Evolutionary conservation across 2,113 vertebrate species (phyloP), one percentile per base, ranked within the genome.

Genomic region (Vulpes vulpes): DNA sequence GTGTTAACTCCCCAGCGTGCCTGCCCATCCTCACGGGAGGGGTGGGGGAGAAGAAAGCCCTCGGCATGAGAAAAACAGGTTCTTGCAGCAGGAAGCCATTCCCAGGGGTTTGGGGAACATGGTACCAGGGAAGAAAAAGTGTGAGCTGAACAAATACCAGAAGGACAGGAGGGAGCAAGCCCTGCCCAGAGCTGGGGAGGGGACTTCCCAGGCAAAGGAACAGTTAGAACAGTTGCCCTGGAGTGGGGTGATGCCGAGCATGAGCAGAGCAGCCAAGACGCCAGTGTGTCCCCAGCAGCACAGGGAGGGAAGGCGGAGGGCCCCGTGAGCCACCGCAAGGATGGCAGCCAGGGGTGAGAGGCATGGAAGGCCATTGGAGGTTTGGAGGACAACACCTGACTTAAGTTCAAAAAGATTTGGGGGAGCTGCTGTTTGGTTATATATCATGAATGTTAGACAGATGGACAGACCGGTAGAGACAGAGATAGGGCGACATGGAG

Each of bases 321-420:
- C n/a, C 11, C 5, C 0, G 0, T 4, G n/a, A 35, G 25, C 25
- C 25, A 57, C 4, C 2, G 51, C 60, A 55, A 25, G 17, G 43
- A 25, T n/a, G 14, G 27, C 4, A 55, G 30, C 11, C 6, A 22
- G 19, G 17, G 71, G 14, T 3, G 14, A 55, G n/a, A 57, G 1
- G 17, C 5, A 55, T 38, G 43, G 43, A 55, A 55, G 57, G 43
- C 59, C 57, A 12, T 0, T 19, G 17, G 25, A 78, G 32, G 25
- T 14, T 85, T 23, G 23, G 35, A 49, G n/a, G 15, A 43, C 16
- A 5, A 38, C 62, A 38, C 3, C 16, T 35, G 17, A 85, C 60
- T n/a, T 73, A 16, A 57, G 38, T 12, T 78, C 12, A 19, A 16
- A 62, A 51, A 19, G 35, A 51, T n/a, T 43, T 25, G 17, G 32